Conservation (phyloP, 2,113 vertebrate genomes). For the Coturnix japonica region DNA sequence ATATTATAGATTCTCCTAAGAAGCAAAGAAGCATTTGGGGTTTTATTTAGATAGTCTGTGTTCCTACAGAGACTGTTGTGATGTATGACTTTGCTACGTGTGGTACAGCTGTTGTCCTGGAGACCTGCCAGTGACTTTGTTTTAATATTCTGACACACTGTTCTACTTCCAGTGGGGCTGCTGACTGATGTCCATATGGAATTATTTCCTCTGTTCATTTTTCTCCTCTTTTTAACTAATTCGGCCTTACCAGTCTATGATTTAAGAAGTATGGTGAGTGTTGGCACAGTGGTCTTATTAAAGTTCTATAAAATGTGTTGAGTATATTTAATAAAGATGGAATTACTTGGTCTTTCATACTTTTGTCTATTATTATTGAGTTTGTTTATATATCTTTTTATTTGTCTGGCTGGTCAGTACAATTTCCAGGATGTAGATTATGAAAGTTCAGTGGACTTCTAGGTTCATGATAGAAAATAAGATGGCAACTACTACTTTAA, state of each 20-base stretch:
- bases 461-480: not conserved
- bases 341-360: not conserved
- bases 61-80: not conserved
- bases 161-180: not conserved
- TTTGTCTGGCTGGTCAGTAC: not conserved
- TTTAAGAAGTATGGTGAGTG: not conserved
- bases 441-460: not conserved
- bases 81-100: not conserved
- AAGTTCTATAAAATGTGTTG: not conserved
- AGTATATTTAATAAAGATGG: not conserved
- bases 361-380: not conserved
- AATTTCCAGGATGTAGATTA: not conserved
- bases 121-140: not conserved
- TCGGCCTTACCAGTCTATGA: not conserved
- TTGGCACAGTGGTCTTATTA: not conserved
- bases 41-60: not conserved
- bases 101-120: conserved; percentile 14
- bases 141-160: not conserved
- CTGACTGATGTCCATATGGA: not conserved
- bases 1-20: not conserved
- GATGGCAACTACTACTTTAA: not conserved
- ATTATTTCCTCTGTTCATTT: conserved; percentile 20
- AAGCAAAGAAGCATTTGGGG: not conserved
- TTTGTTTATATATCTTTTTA: not conserved
- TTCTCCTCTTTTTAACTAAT: not conserved